phyloP scores from a whole-genome alignment of 1,140 invertebrate genomes.

The Protaetia brevitarsis region DNA sequence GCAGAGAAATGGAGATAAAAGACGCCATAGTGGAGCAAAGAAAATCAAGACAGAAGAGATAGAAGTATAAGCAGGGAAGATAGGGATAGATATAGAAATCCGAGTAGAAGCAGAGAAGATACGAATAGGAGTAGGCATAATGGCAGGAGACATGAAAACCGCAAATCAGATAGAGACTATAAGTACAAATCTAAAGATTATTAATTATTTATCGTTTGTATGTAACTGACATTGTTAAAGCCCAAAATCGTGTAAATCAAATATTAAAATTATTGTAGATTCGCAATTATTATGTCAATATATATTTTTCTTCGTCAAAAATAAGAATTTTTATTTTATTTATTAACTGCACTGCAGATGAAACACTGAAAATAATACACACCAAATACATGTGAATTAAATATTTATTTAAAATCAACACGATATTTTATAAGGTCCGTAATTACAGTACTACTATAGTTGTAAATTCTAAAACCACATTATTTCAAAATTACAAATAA shows the following conservation, averaged over 20 bases:
- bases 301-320: neutral
- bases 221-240: too few relatives aligned
- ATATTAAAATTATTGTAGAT: too few relatives aligned
- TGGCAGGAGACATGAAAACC: neutral
- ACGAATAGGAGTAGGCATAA: neutral
- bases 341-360: neutral
- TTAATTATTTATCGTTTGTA: too few relatives aligned
- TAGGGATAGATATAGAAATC: neutral
- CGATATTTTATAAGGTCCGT: neutral
- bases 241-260: too few relatives aligned
- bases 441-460: conserved; percentile 1
- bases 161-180: neutral
- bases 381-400: neutral
- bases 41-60: conserved; percentile 1
- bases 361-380: neutral
- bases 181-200: conserved; percentile 3
- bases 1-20: conserved; percentile 14
- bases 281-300: too few relatives aligned
- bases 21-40: neutral
- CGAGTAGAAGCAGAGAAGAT: neutral
- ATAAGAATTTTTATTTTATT: neutral
- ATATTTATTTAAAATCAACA: conserved; percentile 15
- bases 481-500: neutral
- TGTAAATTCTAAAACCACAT: neutral
- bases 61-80: neutral